Conservation (phyloP, 2,888 invertebrate species). For the Empis livida region DNA sequence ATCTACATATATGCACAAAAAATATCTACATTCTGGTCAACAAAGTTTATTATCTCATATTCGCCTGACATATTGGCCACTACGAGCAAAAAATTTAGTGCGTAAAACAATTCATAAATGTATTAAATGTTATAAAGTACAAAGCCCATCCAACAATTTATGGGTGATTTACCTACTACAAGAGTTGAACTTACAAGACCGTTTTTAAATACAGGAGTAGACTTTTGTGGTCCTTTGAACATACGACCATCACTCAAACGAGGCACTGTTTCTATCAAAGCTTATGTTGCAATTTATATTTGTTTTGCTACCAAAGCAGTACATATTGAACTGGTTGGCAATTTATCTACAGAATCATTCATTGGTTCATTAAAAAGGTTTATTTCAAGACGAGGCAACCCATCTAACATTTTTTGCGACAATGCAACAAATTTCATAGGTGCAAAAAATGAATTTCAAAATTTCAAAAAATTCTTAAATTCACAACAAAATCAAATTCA, state of each 20-base stretch:
- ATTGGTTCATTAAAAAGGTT: slow-evolving; percentile 10
- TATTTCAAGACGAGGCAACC: slow-evolving; percentile 7
- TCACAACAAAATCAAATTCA: background rate
- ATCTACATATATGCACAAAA: background rate
- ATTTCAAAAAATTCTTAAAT: background rate
- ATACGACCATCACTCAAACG: slow-evolving; percentile 2
- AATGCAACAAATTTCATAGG: too few relatives aligned
- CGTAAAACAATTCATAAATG: slow-evolving; percentile 11
- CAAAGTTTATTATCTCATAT: slow-evolving; percentile 8
- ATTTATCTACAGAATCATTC: slow-evolving; percentile 10
- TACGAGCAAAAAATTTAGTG: slow-evolving; percentile 12
- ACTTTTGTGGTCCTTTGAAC: slow-evolving; percentile 10
- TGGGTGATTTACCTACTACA: slow-evolving; percentile 9
- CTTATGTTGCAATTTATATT: slow-evolving; percentile 11
- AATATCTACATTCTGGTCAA: slow-evolving; percentile 6
- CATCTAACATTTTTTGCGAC: slow-evolving; percentile 10
- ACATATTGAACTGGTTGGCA: slow-evolving; percentile 12
- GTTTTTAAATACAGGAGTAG: slow-evolving; percentile 7
- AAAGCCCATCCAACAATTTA: slow-evolving; percentile 11
- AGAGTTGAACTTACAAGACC: slow-evolving; percentile 8
- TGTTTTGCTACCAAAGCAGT: slow-evolving; percentile 13
- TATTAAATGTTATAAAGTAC: slow-evolving; percentile 9
- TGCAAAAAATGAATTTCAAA: background rate
- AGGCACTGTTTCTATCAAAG: slow-evolving; percentile 7
- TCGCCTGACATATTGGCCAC: slow-evolving; percentile 15